A percentile compares a stretch with the other conserved stretches of the same genome.
phyloP scores from a whole-genome alignment of 2,797 vertebrate genomes.

The Limnodromus scolopaceus region DNA sequence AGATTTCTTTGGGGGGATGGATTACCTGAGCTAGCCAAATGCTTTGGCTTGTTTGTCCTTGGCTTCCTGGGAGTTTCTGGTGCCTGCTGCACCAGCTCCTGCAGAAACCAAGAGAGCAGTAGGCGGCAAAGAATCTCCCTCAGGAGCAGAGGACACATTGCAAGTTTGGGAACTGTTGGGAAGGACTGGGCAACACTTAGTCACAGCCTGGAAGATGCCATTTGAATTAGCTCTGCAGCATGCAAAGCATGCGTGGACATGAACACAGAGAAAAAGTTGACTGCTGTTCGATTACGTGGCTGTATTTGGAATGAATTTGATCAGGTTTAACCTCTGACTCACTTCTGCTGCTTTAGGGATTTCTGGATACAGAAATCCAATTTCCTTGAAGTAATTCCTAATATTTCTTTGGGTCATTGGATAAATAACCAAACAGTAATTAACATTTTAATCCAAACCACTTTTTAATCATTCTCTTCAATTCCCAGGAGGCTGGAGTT shows the following conservation, averaged over 20 bases:
- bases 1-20: neutral
- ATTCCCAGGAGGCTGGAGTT: neutral
- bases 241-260: neutral
- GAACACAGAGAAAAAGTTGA: neutral
- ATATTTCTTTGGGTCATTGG: neutral
- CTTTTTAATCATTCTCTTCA: neutral
- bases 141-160: neutral
- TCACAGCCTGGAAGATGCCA: neutral
- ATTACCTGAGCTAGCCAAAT: neutral
- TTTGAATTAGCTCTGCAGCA: neutral
- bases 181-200: neutral
- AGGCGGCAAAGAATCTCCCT: neutral
- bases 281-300: neutral
- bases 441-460: neutral
- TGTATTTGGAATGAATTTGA: neutral
- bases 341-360: neutral
- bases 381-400: neutral
- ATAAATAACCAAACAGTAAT: neutral
- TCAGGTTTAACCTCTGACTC: neutral
- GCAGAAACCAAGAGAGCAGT: neutral
- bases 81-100: accelerated
- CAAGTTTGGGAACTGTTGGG: neutral
- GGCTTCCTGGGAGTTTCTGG: neutral
- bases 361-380: neutral
- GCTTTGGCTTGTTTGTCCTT: neutral